Percentiles rank a stretch among this genome's conserved stretches.
phyloP scores from a whole-genome alignment of 2,113 vertebrate genomes.

The Parotia lawesii region DNA sequence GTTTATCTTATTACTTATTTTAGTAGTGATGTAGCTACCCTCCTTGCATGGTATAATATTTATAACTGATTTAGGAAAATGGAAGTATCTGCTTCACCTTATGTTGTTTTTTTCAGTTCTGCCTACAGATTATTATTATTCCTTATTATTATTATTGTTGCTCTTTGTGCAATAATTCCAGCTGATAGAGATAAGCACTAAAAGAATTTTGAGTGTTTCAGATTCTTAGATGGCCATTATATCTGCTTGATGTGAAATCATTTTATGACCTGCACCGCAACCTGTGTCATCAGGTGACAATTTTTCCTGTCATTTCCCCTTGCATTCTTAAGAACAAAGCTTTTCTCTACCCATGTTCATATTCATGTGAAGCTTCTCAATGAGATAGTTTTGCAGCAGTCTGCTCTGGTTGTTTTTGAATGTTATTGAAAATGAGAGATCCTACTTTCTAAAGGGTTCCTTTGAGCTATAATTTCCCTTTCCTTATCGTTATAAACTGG shows the following conservation, averaged over 20 bases:
- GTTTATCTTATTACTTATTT: not conserved
- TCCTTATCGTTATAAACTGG: not conserved
- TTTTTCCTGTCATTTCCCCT: not conserved
- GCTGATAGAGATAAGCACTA: not conserved
- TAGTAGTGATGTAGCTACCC: not conserved
- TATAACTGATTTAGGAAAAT: not conserved
- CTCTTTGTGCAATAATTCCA: not conserved
- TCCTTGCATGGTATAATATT: not conserved
- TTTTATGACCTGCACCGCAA: not conserved
- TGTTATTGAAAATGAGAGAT: not conserved
- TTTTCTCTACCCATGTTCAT: not conserved
- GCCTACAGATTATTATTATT: not conserved
- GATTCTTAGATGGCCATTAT: not conserved
- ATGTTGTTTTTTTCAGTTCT: not conserved
- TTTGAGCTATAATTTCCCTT: not conserved
- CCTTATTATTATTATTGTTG: no score
- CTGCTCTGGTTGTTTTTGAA: not conserved
- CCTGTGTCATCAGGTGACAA: not conserved
- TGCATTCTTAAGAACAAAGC: not conserved
- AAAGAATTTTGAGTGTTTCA: not conserved
- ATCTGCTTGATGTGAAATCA: not conserved
- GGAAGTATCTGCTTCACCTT: not conserved
- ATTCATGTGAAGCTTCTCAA: not conserved
- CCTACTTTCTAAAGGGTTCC: not conserved
- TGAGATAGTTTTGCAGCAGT: not conserved